Conservation (phyloP, 1,140 invertebrate genomes). For the Tenebrio molitor region DNA sequence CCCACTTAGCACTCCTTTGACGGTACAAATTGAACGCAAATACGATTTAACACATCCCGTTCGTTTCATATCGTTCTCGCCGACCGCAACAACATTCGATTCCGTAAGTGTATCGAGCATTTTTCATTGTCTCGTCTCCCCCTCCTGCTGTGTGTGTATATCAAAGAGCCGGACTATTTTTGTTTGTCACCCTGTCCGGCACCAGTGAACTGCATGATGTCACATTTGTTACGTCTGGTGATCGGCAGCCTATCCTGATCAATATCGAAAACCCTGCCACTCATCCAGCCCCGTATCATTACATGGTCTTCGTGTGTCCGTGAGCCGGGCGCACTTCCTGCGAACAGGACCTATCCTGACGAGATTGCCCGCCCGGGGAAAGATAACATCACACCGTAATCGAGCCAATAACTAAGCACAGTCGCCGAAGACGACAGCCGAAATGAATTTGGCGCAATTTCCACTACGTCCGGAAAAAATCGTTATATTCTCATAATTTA, state of each 20-base stretch:
- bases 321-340: slow-evolving; percentile 20
- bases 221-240: slow-evolving; percentile 57
- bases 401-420: slow-evolving; percentile 35
- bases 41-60: slow-evolving; percentile 25
- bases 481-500: too few relatives aligned
- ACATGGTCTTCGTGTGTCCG: slow-evolving; percentile 27
- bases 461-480: slow-evolving; percentile 25
- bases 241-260: slow-evolving; percentile 51
- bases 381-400: slow-evolving; percentile 37
- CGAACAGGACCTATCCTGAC: slow-evolving; percentile 31
- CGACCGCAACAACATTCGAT: slow-evolving; percentile 19
- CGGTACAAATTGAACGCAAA: slow-evolving; percentile 42
- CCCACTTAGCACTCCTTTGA: slow-evolving; percentile 44
- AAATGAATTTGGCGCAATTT: slow-evolving; percentile 28
- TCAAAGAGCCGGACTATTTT: slow-evolving; percentile 49
- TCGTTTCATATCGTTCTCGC: slow-evolving; percentile 7
- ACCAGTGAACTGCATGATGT: slow-evolving; percentile 53
- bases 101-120: slow-evolving; percentile 39
- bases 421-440: slow-evolving; percentile 22
- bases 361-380: slow-evolving; percentile 33
- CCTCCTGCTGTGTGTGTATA: too few relatives aligned
- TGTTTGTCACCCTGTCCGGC: slow-evolving; percentile 39
- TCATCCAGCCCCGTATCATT: slow-evolving; percentile 24
- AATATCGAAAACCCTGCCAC: slow-evolving; percentile 45
- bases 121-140: slow-evolving; percentile 51